These are phyloP conservation scores for Tupaia chinensis DNA, from an alignment of 2,113 vertebrate genomes.

Conservation along the genomic window DNA sequence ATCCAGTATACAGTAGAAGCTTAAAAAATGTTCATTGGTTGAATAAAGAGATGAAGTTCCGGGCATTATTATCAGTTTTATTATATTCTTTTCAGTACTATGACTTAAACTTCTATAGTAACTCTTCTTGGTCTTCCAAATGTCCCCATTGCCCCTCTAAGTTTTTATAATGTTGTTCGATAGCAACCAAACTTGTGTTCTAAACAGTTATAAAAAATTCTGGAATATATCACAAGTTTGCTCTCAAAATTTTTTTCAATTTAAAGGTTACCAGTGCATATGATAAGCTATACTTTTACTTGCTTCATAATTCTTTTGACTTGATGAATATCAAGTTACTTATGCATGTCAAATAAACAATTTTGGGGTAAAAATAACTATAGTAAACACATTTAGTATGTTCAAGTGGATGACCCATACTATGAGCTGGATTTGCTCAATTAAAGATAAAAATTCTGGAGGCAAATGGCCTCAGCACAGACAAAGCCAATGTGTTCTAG, in stretches of 20 bases:
- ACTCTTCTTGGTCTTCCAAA: neutral
- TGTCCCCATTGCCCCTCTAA: neutral
- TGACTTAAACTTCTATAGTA: neutral
- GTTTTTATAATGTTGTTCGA: neutral
- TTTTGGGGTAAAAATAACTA: conserved; percentile 29
- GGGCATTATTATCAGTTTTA: neutral
- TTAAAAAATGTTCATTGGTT: neutral
- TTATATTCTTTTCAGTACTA: neutral
- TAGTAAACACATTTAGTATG: conserved; percentile 25
- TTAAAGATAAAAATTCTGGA: conserved; percentile 1
- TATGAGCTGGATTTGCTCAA: neutral
- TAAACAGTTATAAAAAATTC: conserved; percentile 13
- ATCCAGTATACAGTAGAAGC: neutral
- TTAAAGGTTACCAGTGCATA: neutral
- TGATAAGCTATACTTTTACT: neutral
- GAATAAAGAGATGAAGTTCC: neutral
- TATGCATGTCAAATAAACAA: neutral
- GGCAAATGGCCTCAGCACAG: neutral
- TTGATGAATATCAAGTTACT: conserved; percentile 18
- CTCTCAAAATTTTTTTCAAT: neutral
- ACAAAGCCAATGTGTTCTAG: conserved; percentile 13
- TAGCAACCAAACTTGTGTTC: neutral
- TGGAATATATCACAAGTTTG: neutral
- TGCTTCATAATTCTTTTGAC: conserved; percentile 19
- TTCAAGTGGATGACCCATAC: neutral